These are phyloP conservation scores for Ischnus inquisitorius DNA, from an alignment of 2,888 invertebrate species.

Conservation along the genomic window DNA sequence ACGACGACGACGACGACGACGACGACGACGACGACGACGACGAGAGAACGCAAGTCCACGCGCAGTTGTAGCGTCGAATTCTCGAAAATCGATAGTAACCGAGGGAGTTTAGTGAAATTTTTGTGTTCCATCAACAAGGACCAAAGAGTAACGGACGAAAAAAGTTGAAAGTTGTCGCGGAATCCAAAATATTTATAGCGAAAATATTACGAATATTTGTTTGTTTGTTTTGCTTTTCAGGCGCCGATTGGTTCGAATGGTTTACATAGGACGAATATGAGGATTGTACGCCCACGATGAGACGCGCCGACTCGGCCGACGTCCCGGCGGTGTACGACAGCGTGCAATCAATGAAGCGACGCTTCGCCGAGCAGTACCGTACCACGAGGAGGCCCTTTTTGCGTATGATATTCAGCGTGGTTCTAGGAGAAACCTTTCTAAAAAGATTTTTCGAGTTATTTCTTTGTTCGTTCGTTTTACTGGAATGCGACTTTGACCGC, in stretches of 20 bases:
- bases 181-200: neutral
- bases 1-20: no score
- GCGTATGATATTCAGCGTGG: neutral
- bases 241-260: conserved; percentile 15
- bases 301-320: conserved; percentile 72
- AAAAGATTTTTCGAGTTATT: neutral
- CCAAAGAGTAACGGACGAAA: neutral
- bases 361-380: conserved; percentile 82
- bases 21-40: neutral
- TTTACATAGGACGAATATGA: conserved; percentile 72
- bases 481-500: neutral
- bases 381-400: conserved; percentile 11
- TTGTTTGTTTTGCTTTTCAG: conserved; percentile 9
- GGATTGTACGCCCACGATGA: conserved; percentile 69
- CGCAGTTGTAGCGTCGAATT: conserved; percentile 67
- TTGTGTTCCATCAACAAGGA: neutral
- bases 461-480: neutral
- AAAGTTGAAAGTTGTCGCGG: neutral
- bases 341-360: conserved; percentile 84
- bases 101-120: conserved; percentile 21
- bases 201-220: neutral
- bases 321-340: conserved; percentile 78
- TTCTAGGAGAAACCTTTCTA: neutral
- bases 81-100: conserved; percentile 66
- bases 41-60: conserved; percentile 53